These are phyloP conservation scores for Molothrus aeneus DNA, from an alignment of 2,797 vertebrate genomes.

Conservation along the genomic window DNA sequence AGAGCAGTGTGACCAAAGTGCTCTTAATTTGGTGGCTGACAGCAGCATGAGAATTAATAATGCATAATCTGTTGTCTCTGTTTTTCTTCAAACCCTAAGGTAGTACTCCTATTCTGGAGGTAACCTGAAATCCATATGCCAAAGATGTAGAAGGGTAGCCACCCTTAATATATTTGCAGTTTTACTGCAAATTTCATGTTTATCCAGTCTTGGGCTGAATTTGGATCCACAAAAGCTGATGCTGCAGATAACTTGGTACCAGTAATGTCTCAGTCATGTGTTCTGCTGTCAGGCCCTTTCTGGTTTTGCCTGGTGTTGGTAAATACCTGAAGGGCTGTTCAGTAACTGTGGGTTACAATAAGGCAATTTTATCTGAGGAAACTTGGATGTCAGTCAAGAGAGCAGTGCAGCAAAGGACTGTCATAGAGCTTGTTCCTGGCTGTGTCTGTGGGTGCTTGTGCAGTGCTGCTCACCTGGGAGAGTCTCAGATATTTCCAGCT, in stretches of 20 bases:
- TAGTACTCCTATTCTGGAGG: neutral
- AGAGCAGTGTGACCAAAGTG: neutral
- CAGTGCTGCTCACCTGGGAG: neutral
- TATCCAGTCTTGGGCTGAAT: neutral
- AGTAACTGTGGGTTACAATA: neutral
- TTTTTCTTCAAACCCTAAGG: neutral
- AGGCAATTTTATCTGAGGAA: neutral
- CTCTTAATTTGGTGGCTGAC: neutral
- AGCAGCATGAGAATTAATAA: neutral
- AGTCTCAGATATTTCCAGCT: neutral
- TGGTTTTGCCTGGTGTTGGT: neutral
- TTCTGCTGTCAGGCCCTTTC: neutral
- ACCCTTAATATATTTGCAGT: neutral
- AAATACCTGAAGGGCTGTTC: neutral
- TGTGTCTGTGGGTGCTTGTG: neutral
- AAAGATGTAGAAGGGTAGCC: neutral
- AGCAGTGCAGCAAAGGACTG: neutral
- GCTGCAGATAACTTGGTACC: neutral
- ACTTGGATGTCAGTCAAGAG: neutral
- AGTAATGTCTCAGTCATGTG: rapidly evolving
- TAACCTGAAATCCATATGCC: neutral
- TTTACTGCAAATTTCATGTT: neutral
- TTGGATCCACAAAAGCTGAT: neutral
- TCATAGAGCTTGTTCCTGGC: neutral
- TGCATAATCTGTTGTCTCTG: neutral